Evolutionary conservation across 2,113 vertebrate genomes (phyloP).

Genomic region (Melanerpes aurifrons): DNA sequence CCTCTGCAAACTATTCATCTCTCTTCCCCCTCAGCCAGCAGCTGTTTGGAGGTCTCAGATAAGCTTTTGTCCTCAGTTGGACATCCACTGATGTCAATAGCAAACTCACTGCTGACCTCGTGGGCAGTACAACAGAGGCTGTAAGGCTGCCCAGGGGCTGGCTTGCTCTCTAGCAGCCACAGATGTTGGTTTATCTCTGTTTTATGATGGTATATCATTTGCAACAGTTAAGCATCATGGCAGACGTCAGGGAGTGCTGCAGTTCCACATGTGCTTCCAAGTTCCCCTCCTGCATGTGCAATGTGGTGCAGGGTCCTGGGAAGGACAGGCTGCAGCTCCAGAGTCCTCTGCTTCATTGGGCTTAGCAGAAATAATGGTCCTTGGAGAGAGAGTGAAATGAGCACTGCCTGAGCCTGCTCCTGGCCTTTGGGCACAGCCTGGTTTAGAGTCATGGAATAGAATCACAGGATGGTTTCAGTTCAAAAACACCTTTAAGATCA

Average conservation of each 20-base stretch:
- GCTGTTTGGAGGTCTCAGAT: not conserved
- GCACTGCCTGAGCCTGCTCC: not conserved
- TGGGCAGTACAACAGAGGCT: not conserved
- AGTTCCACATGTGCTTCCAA: not conserved
- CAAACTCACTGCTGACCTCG: not conserved
- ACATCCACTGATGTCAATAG: not conserved
- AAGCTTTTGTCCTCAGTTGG: not conserved
- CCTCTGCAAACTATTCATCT: not conserved
- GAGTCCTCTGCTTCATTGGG: slow-evolving; percentile 7
- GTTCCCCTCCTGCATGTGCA: not conserved
- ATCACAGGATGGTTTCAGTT: no score
- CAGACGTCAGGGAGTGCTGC: not conserved
- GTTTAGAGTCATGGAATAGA: not conserved
- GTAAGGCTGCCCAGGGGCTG: not conserved
- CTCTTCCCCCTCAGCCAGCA: not conserved
- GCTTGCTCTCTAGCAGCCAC: not conserved
- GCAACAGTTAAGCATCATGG: not conserved
- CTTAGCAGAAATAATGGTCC: not conserved
- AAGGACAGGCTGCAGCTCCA: not conserved
- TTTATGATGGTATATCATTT: slow-evolving; percentile 10
- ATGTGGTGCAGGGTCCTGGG: not conserved
- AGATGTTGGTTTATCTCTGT: slow-evolving; percentile 7
- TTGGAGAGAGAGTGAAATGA: not conserved
- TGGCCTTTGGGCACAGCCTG: not conserved
- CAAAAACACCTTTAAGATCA: no score